Conservation (phyloP, 1,140 invertebrate species). For the Gerris buenoi region DNA sequence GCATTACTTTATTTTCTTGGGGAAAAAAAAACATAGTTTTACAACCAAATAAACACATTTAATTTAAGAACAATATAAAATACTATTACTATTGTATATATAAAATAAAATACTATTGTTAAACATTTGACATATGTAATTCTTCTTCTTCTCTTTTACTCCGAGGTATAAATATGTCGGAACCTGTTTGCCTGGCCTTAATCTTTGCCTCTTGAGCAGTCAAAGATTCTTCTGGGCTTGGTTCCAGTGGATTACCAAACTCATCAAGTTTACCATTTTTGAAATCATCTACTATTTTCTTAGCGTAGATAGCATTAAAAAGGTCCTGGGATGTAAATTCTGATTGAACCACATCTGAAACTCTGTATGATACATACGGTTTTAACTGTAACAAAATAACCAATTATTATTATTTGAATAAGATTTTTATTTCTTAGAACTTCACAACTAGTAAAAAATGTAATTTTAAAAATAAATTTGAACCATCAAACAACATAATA, state of each 20-base stretch:
- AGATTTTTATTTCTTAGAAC: too few relatives aligned
- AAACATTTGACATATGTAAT: slow-evolving; percentile 5
- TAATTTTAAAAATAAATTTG: too few relatives aligned
- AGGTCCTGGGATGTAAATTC: slow-evolving; percentile 72
- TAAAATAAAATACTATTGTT: too few relatives aligned
- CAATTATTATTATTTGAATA: too few relatives aligned
- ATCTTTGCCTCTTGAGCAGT: slow-evolving; percentile 51
- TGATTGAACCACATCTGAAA: slow-evolving; percentile 51
- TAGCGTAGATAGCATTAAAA: slow-evolving; percentile 65
- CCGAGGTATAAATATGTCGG: slow-evolving; percentile 48
- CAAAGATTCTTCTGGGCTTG: slow-evolving; percentile 52
- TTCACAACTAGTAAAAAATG: too few relatives aligned
- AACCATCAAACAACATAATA: too few relatives aligned
- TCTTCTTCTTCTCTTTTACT: slow-evolving; percentile 16
- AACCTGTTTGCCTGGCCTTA: slow-evolving; percentile 53
- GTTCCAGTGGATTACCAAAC: slow-evolving; percentile 50
- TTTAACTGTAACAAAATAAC: slow-evolving; percentile 50
- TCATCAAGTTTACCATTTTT: slow-evolving; percentile 49
- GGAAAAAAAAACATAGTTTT: too few relatives aligned
- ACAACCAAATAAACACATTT: too few relatives aligned
- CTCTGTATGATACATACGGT: slow-evolving; percentile 82
- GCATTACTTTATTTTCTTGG: too few relatives aligned
- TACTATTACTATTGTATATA: too few relatives aligned
- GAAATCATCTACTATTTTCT: slow-evolving; percentile 66
- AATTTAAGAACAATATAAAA: too few relatives aligned